Percentiles rank a stretch among this genome's conserved stretches.
Evolutionary conservation across 2,113 vertebrate genomes (phyloP).

Genomic region (Nannobrachium achirus): DNA sequence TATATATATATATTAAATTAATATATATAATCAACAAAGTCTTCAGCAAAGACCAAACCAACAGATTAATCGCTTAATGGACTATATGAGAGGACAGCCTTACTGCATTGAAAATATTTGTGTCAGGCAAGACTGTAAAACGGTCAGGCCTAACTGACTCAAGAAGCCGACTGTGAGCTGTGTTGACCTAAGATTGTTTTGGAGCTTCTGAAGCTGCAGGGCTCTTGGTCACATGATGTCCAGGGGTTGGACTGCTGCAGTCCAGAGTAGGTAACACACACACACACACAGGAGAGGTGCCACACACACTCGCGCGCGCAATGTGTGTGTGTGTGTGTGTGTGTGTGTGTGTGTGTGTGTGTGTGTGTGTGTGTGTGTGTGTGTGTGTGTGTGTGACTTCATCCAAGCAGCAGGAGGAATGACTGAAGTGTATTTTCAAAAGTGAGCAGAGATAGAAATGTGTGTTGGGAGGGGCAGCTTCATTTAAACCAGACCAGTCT

Average conservation of each 20-base stretch:
- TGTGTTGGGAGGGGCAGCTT: background rate
- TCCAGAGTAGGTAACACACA: conserved; percentile 9
- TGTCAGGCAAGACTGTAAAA: background rate
- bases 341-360: conserved; percentile 7
- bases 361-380: background rate
- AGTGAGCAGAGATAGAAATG: conserved; percentile 31
- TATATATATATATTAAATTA: too few relatives aligned
- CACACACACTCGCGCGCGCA: conserved; percentile 54
- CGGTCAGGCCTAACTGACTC: background rate
- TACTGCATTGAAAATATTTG: background rate
- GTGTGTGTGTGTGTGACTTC: conserved; percentile 13
- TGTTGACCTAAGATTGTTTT: conserved; percentile 8
- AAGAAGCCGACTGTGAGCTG: conserved; percentile 30
- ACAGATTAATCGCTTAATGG: too few relatives aligned
- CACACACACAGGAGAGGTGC: conserved; percentile 51
- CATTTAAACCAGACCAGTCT: conserved; percentile 35
- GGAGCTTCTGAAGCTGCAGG: conserved; percentile 30
- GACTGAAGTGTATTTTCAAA: conserved; percentile 27
- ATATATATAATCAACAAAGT: too few relatives aligned
- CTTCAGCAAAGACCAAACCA: too few relatives aligned
- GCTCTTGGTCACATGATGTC: conserved; percentile 37
- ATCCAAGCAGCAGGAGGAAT: conserved; percentile 29
- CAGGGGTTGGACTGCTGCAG: conserved; percentile 18
- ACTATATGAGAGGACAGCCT: too few relatives aligned
- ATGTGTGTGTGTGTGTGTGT: conserved; percentile 9